Percentiles rank a stretch among this genome's conserved stretches.
These are phyloP conservation scores for Epirrita christyi DNA, from an alignment of 2,888 invertebrate species.

Conservation along the genomic window DNA sequence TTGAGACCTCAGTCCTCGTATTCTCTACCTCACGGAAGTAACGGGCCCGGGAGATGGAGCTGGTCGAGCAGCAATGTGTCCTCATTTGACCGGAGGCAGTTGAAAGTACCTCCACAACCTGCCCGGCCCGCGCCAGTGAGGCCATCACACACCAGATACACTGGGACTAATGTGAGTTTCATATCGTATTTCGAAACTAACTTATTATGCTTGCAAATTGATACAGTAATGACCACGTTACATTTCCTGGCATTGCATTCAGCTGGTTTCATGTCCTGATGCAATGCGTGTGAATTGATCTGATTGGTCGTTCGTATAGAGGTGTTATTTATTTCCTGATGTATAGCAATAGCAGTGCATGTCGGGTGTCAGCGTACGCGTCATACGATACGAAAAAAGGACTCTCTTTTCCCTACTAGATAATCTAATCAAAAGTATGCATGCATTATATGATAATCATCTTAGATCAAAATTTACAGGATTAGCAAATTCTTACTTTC, in stretches of 20 bases:
- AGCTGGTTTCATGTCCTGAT: conserved; percentile 55
- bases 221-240: conserved; percentile 36
- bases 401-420: conserved; percentile 47
- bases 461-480: neutral
- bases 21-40: conserved; percentile 83
- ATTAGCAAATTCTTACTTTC: conserved; percentile 12
- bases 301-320: conserved; percentile 50
- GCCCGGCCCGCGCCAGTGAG: conserved; percentile 72
- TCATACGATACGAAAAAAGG: conserved; percentile 57
- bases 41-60: conserved; percentile 83
- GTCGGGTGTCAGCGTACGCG: conserved; percentile 69
- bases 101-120: conserved; percentile 78
- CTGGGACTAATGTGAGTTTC: conserved; percentile 72
- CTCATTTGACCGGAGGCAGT: conserved; percentile 77
- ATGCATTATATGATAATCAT: conserved; percentile 5
- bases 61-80: conserved; percentile 82
- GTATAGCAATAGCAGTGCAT: conserved; percentile 52
- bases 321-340: conserved; percentile 68
- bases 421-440: conserved; percentile 3
- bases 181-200: conserved; percentile 27
- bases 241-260: conserved; percentile 36
- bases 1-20: conserved; percentile 80
- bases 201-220: conserved; percentile 33
- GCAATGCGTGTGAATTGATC: conserved; percentile 58
- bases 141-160: conserved; percentile 64